Conservation (phyloP, 1,140 invertebrate species). For the Plectrocnemia conspersa region DNA sequence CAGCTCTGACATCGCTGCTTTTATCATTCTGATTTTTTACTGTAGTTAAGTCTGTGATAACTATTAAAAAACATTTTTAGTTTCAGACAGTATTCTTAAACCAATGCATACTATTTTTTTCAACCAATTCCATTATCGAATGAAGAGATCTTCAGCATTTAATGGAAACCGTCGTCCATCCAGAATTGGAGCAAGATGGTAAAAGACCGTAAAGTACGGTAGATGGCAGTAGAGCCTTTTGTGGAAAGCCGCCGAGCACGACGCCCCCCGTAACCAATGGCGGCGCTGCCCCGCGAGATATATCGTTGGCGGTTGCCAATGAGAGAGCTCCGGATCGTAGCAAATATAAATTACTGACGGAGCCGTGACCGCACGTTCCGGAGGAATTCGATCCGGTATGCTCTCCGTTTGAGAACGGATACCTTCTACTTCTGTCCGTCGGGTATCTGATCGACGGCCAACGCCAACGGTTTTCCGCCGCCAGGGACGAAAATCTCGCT, state of each 20-base stretch:
- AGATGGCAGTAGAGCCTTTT: conserved; percentile 2
- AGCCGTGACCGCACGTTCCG: conserved; percentile 19
- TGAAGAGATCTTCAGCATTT: too few relatives aligned
- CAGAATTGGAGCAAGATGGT: too few relatives aligned
- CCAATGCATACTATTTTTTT: too few relatives aligned
- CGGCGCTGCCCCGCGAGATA: not conserved
- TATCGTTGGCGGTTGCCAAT: conserved; percentile 10
- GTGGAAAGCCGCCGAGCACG: not conserved
- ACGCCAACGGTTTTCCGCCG: too few relatives aligned
- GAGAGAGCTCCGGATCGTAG: conserved; percentile 1
- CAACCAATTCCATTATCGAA: too few relatives aligned
- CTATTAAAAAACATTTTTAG: too few relatives aligned
- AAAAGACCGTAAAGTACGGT: not conserved
- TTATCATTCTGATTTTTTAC: too few relatives aligned
- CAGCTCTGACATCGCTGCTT: too few relatives aligned
- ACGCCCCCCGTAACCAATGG: conserved; percentile 4
- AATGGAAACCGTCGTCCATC: too few relatives aligned
- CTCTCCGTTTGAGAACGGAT: conserved; percentile 10
- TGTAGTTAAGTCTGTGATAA: too few relatives aligned
- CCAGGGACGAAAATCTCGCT: too few relatives aligned
- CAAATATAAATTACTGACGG: conserved; percentile 23
- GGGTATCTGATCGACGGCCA: conserved; percentile 15
- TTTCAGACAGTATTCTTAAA: too few relatives aligned
- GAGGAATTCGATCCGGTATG: conserved; percentile 22
- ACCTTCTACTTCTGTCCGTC: not conserved